Conservation (phyloP, 2,888 invertebrate genomes). For the Nemurella pictetii region DNA sequence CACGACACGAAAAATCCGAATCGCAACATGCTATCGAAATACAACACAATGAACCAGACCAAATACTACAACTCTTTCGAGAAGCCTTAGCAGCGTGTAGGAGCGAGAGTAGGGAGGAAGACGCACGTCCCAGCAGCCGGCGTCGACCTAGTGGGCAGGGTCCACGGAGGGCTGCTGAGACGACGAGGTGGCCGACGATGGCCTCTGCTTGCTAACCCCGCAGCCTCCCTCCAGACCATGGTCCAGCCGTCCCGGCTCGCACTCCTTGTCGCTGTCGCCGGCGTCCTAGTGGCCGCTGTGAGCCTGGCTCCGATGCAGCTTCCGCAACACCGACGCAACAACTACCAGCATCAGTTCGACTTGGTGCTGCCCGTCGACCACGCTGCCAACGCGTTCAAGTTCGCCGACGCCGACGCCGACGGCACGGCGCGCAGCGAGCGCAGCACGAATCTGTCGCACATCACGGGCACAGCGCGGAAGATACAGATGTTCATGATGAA, state of each 20-base stretch:
- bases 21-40: neutral
- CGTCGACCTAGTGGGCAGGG: too few species aligned
- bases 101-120: too few species aligned
- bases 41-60: neutral
- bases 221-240: slow-evolving; percentile 10
- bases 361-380: slow-evolving; percentile 13
- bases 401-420: slow-evolving; percentile 44
- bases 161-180: neutral
- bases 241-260: slow-evolving; percentile 16
- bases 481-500: slow-evolving; percentile 85
- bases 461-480: slow-evolving; percentile 76
- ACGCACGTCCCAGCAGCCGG: too few species aligned
- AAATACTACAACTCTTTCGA: neutral
- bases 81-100: neutral
- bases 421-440: slow-evolving; percentile 67
- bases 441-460: slow-evolving; percentile 78
- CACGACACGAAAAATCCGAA: neutral
- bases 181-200: neutral
- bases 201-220: neutral
- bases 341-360: slow-evolving; percentile 14
- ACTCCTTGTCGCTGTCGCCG: slow-evolving; percentile 18
- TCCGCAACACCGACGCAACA: neutral
- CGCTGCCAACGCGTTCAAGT: slow-evolving; percentile 45
- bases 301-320: slow-evolving; percentile 9
- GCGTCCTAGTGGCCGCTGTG: slow-evolving; percentile 1